Conservation (phyloP, 2,113 vertebrate species). For the Symphodus melops region DNA sequence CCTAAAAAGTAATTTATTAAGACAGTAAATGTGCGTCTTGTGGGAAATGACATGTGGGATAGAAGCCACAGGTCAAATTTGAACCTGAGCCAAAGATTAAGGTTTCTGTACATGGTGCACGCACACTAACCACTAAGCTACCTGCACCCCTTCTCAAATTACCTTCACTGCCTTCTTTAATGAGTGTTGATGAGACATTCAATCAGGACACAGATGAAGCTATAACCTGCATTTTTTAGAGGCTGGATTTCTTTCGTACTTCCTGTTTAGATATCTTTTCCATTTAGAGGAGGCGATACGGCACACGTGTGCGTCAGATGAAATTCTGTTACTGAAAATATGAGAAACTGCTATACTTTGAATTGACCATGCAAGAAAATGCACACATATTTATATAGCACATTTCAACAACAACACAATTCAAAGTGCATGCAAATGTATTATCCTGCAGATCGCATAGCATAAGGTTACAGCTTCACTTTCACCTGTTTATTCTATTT, state of each 20-base stretch:
- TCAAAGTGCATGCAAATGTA: neutral
- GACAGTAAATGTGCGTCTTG: too few species aligned
- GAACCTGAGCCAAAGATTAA: too few species aligned
- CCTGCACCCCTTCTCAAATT: too few species aligned
- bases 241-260: neutral
- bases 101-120: too few species aligned
- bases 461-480: neutral
- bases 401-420: too few species aligned
- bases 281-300: neutral
- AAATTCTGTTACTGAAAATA: neutral
- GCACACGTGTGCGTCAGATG: neutral
- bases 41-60: too few species aligned
- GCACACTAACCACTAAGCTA: too few species aligned
- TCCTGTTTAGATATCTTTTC: neutral
- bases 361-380: slow-evolving; percentile 1
- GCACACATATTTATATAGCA: too few species aligned
- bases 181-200: neutral
- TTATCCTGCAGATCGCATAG: neutral
- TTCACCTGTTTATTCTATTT: neutral
- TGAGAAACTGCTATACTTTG: neutral
- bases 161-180: neutral
- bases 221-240: neutral
- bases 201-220: neutral
- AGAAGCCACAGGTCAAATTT: too few species aligned
- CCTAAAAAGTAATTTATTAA: too few species aligned